A percentile compares a stretch with the other conserved stretches of the same genome.
These are phyloP conservation scores for Crotalus horridus DNA, from an alignment of 2,113 vertebrate genomes.

Conservation along the genomic window DNA sequence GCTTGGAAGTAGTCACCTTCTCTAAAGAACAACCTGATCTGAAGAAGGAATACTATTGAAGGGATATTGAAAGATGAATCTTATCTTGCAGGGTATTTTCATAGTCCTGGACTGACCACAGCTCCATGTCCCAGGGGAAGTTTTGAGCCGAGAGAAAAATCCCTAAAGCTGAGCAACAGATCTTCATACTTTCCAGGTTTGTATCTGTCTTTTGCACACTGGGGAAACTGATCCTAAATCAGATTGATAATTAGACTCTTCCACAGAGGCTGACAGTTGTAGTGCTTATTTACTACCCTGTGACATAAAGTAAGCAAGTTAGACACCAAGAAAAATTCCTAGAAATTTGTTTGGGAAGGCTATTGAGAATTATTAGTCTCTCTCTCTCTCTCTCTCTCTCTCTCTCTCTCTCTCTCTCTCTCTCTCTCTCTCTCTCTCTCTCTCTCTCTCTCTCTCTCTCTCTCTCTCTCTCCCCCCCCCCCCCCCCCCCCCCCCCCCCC, in stretches of 20 bases:
- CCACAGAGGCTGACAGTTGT: background rate
- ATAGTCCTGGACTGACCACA: constrained; percentile 54
- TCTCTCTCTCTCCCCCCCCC: too few species aligned
- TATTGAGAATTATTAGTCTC: background rate
- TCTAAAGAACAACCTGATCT: background rate
- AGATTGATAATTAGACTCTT: background rate
- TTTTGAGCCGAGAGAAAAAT: constrained; percentile 69
- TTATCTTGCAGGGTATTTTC: constrained; percentile 74
- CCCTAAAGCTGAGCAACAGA: constrained; percentile 63
- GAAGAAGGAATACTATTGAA: too few species aligned
- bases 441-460: too few species aligned
- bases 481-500: too few species aligned
- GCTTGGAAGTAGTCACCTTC: background rate
- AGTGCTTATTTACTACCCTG: background rate
- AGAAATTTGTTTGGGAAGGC: background rate
- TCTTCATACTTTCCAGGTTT: constrained; percentile 75
- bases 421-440: too few species aligned
- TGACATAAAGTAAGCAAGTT: background rate
- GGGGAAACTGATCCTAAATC: background rate
- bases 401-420: too few species aligned
- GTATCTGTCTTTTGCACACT: background rate
- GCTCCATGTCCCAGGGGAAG: constrained; percentile 74
- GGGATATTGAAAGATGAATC: background rate
- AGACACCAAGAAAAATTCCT: constrained; percentile 13
- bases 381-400: too few species aligned